These are phyloP conservation scores for Ceuthmochares aereus DNA, from an alignment of 2,113 vertebrate genomes.

Conservation along the genomic window DNA sequence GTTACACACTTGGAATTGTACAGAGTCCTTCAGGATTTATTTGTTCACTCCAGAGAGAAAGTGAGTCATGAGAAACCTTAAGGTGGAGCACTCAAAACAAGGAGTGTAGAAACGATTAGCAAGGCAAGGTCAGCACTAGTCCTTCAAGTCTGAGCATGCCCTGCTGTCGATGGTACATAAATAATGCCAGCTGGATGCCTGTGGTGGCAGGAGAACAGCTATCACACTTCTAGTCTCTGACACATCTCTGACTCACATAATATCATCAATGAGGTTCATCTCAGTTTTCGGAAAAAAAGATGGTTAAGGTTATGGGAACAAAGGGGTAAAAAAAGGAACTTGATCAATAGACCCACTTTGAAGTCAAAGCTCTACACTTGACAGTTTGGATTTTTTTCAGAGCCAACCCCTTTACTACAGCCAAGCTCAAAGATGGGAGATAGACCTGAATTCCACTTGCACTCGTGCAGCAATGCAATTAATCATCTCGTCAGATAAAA, in stretches of 20 bases:
- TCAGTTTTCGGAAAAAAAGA: neutral
- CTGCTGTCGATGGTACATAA: constrained; percentile 10
- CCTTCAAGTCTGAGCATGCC: constrained; percentile 73
- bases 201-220: constrained; percentile 37
- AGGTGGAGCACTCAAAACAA: constrained; percentile 74
- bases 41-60: constrained; percentile 59
- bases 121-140: constrained; percentile 63
- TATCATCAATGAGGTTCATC: neutral
- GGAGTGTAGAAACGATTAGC: constrained; percentile 71
- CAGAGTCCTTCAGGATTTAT: constrained; percentile 23
- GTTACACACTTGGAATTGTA: neutral
- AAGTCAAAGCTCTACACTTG: neutral
- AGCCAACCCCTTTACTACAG: neutral
- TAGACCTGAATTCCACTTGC: neutral
- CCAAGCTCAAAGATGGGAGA: neutral
- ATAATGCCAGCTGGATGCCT: constrained; percentile 47
- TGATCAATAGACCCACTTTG: neutral
- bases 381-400: neutral
- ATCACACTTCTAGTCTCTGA: constrained; percentile 2
- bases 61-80: constrained; percentile 75
- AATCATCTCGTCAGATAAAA: constrained; percentile 16
- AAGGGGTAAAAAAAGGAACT: neutral
- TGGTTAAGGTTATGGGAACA: neutral
- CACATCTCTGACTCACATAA: neutral
- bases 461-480: neutral